Evolutionary conservation across 2,113 vertebrate species (phyloP).

Genomic region (Sphyrna mokarran): DNA sequence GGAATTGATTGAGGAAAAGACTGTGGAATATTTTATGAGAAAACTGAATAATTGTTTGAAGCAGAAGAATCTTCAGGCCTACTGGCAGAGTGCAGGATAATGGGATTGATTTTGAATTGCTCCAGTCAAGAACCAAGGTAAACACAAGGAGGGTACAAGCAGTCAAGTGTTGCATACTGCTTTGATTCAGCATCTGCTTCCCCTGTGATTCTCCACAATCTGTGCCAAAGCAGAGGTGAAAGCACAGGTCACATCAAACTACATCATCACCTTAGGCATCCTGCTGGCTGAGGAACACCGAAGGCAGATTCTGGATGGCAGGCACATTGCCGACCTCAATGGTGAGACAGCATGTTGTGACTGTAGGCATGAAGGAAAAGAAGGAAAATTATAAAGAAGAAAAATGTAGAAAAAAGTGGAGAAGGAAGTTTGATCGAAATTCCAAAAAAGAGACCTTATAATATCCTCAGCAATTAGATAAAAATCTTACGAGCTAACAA

Average conservation of each 20-base stretch:
- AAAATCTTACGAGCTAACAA: background rate
- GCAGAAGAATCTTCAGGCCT: background rate
- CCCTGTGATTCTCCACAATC: background rate
- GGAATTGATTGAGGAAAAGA: background rate
- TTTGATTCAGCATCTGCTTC: background rate
- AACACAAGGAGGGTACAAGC: background rate
- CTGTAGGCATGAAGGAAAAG: background rate
- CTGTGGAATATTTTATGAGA: background rate
- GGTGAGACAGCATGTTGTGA: background rate
- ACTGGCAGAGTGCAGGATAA: background rate
- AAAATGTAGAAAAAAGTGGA: background rate
- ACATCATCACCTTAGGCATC: background rate
- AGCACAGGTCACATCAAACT: background rate
- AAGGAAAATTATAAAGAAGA: background rate
- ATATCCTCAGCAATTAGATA: background rate
- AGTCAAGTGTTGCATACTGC: background rate
- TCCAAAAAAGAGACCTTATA: background rate
- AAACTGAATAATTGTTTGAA: background rate
- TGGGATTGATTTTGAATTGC: background rate
- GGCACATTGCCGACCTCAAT: background rate
- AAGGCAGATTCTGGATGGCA: background rate
- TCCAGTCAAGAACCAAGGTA: background rate
- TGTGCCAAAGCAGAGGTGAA: background rate
- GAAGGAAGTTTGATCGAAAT: background rate
- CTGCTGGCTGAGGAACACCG: background rate